Base-by-base conservation (phyloP, 2,113 vertebrate species). In the Erythrocercus mccallii region DNA sequence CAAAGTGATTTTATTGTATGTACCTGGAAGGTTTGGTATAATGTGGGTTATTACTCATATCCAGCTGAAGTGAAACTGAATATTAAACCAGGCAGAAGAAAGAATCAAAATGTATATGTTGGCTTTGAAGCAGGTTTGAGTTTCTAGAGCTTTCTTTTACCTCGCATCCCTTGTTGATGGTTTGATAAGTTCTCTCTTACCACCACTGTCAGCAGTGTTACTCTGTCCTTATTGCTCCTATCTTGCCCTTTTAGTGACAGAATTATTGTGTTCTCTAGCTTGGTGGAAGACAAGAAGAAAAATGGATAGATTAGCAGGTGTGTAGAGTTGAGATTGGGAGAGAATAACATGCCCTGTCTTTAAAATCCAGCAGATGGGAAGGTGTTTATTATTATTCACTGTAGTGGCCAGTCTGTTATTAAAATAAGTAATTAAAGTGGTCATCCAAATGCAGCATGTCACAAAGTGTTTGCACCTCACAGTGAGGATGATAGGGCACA, bases 381-480 rank as follows among this genome's bases (percentile, higher is more conserved):
- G 47, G 78, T 95, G 93, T 94, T 97, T 91, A 95, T 95, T 94
- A 65, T 27, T 42, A 62, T 68, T 65, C 74, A 61, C 58, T 77
- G 33, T 24, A 66, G 70, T 62, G 62, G 66, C 24, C 68, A 70
- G 30, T 25, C 9, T 47, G 57, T 58, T 82, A 92, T 79, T 87
- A 92, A 96, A 93, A 77, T 11, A 8, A 86, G 30, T 92, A 91
- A 96, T 97, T 95, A 91, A 92, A 95, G 66, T 37, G 28, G 54
- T n/a, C 35, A 70, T 80, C 45, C 33, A 38, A 70, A 53, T 73
- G 74, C 78, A 85, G 11, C 37, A 21, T 66, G 84, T 80, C 89
- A 73, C 58, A 50, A 87, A 80, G 58, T 44, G 47, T 94, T 95
- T 85, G 73, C 81, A 72, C 48, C 45, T 91, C 54, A 50, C 40